These are phyloP conservation scores for Galeruca laticollis DNA, from an alignment of 2,888 invertebrate genomes.

Conservation along the genomic window DNA sequence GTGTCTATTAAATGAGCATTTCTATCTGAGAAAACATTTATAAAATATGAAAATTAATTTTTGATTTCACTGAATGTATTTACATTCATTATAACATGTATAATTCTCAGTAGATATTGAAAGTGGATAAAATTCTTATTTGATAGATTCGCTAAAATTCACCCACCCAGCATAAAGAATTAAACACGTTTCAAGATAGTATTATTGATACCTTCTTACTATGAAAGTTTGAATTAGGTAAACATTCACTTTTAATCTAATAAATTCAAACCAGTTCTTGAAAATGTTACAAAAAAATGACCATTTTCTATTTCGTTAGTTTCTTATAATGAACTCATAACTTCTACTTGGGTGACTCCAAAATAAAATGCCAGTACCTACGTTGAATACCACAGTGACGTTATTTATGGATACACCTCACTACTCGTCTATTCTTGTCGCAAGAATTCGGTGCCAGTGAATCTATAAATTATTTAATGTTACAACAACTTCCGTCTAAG, in stretches of 20 bases:
- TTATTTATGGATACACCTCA: slow-evolving; percentile 12
- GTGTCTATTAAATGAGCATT: too few species aligned
- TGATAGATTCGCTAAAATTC: too few species aligned
- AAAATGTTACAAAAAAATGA: background rate
- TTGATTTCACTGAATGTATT: too few species aligned
- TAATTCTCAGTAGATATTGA: too few species aligned
- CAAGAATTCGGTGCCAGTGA: slow-evolving; percentile 8
- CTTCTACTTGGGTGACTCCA: background rate
- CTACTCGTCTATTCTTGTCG: slow-evolving; percentile 5
- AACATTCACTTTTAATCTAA: background rate
- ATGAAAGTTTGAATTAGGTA: too few species aligned
- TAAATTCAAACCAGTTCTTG: background rate
- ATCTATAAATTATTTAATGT: slow-evolving; percentile 14
- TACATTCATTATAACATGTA: too few species aligned
- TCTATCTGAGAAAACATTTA: too few species aligned
- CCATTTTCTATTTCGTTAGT: background rate
- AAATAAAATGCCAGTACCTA: slow-evolving; percentile 1
- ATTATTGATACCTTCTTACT: too few species aligned
- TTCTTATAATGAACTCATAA: background rate
- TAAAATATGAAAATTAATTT: too few species aligned
- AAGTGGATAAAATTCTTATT: too few species aligned
- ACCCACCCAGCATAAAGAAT: too few species aligned
- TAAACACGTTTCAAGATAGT: too few species aligned
- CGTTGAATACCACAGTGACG: background rate
- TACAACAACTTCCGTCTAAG: slow-evolving; percentile 5